Evolutionary conservation across 2,113 vertebrate genomes (phyloP).

Genomic region (Saguinus imperator): DNA sequence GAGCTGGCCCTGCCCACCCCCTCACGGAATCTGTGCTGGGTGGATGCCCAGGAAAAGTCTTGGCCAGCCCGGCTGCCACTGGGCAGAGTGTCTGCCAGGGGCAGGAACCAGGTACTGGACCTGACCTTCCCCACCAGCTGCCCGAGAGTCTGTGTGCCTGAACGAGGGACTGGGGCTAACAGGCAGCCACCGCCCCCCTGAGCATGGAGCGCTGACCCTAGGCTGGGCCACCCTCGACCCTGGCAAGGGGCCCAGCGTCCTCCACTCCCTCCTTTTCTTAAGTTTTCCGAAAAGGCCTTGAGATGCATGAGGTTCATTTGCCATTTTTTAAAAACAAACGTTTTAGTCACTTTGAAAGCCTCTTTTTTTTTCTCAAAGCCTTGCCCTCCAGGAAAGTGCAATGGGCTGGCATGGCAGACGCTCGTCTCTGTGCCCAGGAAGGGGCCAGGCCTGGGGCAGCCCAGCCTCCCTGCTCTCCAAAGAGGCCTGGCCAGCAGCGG

Average conservation of each 20-base stretch:
- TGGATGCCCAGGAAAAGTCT: not conserved
- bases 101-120: not conserved
- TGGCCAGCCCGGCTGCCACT: not conserved
- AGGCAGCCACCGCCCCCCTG: no score
- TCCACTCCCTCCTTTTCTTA: not conserved
- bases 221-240: not conserved
- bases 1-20: not conserved
- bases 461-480: not conserved
- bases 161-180: fast-evolving
- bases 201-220: not conserved
- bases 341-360: not conserved
- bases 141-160: not conserved
- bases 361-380: not conserved
- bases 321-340: fast-evolving
- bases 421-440: not conserved
- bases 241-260: not conserved
- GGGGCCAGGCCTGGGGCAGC: not conserved
- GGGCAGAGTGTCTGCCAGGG: no score
- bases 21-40: not conserved
- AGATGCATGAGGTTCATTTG: fast-evolving
- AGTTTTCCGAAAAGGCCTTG: not conserved
- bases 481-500: fast-evolving
- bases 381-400: not conserved
- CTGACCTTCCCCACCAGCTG: not conserved
- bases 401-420: not conserved